These are phyloP conservation scores for Drosophila planitibia DNA, from an alignment of 2,888 invertebrate genomes.

Conservation along the genomic window DNA sequence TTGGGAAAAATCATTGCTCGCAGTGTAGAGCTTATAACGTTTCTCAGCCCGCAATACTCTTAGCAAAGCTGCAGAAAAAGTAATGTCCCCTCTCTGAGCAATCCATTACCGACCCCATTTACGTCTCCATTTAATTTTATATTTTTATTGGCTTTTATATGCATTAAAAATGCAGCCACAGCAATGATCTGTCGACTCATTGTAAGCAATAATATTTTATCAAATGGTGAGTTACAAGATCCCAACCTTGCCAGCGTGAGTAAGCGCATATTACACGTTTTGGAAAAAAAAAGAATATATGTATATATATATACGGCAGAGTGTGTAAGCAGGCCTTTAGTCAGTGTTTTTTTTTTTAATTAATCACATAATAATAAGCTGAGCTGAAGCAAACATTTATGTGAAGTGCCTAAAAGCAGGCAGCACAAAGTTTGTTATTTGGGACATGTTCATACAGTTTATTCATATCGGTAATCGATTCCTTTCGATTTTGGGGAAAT, in stretches of 20 bases:
- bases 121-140: not conserved
- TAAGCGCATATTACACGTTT: not conserved
- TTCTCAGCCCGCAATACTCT: too few relatives aligned
- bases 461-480: not conserved
- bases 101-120: not conserved
- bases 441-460: slow-evolving; percentile 27
- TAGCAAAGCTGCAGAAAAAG: too few relatives aligned
- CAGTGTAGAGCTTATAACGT: too few relatives aligned
- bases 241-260: not conserved
- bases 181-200: not conserved
- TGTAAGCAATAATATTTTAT: not conserved
- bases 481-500: not conserved
- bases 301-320: not conserved
- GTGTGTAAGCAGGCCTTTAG: not conserved
- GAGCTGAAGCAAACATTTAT: slow-evolving; percentile 13
- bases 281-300: not conserved
- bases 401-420: slow-evolving; percentile 65
- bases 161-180: not conserved
- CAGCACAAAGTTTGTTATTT: slow-evolving; percentile 28
- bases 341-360: not conserved
- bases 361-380: not conserved
- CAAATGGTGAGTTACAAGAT: not conserved
- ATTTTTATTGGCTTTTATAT: not conserved
- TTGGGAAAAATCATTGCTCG: too few relatives aligned
- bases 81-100: not conserved